Base-by-base conservation (phyloP, 2,888 invertebrate species). In the Auanema freiburgensis region DNA sequence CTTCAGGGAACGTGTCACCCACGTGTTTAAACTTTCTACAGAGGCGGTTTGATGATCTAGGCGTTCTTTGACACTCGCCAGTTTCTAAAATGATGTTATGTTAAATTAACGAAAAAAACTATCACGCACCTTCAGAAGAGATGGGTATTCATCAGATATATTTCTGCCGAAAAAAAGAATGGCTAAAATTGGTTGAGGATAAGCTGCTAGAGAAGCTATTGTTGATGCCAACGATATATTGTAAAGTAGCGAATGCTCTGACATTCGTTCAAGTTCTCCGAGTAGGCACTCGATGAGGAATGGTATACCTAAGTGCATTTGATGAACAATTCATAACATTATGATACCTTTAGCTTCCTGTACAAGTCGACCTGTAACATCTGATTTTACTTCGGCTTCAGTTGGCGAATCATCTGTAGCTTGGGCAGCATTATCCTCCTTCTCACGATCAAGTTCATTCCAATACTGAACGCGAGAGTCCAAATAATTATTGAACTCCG, bases 111-210 rank as follows among this genome's bases (percentile, higher is more conserved):
- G 16, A 16, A 18, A 25, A 40, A 5, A 14, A 42, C 5, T 41
- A 46, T 33, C n/a, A n/a, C 50, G 12, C 33, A 51, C 65, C 63
- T 60, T 50, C 1, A 60, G 18, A n/a, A 62, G 50, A 50, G 46
- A 43, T 64, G 25, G 55, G 56, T 46, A 40, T 42, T 51, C 25
- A 25, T 65, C 65, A 8, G 14, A 23, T 25, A 33, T 51, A 18
- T 63, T 43, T 24, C 43, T 41, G 43, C 92, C 92, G 68, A 97
- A 88, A 52, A 97, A 87, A 84, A 94, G 89, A 2, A 93, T 91
- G 71, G 92, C 89, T 57, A 96, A 87, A 59, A 96, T 86, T 6
- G 94, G 92, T 76, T 94, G 91, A 0, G 95, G 92, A 85, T 92
- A 91, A 65, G 91, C 89, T 5, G 93, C 91, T 72, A 97, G 87